Conservation (phyloP, 2,797 vertebrate species). For the Thunnus albacares region DNA sequence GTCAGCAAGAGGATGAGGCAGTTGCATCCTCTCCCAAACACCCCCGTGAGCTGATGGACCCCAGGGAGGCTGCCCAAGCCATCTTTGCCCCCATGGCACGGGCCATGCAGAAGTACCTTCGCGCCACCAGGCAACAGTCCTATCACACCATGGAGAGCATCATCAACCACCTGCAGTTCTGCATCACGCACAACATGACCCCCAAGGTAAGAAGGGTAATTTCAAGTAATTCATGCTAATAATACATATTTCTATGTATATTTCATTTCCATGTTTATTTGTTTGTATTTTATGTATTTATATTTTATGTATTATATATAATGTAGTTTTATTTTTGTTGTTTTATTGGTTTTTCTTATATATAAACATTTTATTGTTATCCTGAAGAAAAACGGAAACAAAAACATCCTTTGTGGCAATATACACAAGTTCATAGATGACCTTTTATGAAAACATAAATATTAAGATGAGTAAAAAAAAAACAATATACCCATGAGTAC, state of each 20-base stretch:
- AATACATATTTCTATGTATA: neutral
- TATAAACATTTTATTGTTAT: neutral
- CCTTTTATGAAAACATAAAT: no score
- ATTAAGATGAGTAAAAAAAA: no score
- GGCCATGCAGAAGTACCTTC: conserved; percentile 95
- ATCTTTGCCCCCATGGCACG: conserved; percentile 95
- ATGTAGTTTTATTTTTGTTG: no score
- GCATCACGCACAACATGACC: conserved; percentile 94
- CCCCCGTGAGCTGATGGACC: conserved; percentile 93
- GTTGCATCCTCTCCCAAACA: conserved; percentile 82
- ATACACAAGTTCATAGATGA: no score
- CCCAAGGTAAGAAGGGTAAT: conserved; percentile 85
- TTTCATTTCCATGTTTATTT: neutral
- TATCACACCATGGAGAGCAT: conserved; percentile 97
- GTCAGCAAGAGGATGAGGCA: conserved; percentile 89
- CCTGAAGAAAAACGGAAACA: no score
- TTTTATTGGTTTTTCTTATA: neutral
- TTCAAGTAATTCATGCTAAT: no score
- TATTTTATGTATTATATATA: no score
- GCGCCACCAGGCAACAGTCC: conserved; percentile 93
- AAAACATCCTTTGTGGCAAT: no score
- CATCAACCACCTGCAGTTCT: conserved; percentile 93
- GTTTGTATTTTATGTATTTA: neutral
- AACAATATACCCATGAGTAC: no score
- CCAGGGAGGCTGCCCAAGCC: conserved; percentile 92